Percentiles rank a stretch among this genome's conserved stretches.
phyloP scores from a whole-genome alignment of 1,140 invertebrate genomes.

The Prorops nasuta region DNA sequence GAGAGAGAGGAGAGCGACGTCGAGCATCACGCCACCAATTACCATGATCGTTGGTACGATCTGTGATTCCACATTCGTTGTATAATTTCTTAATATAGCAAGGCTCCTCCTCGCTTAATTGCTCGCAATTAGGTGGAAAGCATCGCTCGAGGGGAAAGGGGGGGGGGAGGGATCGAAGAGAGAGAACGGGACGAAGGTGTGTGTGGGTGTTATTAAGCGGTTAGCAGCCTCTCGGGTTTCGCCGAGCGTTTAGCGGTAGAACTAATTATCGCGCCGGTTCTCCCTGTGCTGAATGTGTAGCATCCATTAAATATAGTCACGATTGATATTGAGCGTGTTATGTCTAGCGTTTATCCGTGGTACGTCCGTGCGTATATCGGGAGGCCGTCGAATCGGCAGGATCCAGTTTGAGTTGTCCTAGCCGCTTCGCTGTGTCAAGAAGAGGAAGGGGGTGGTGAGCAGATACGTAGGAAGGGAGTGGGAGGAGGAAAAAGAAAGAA shows the following conservation, averaged over 20 bases:
- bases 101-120: conserved; percentile 24
- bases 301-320: too few species aligned
- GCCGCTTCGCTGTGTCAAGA: too few species aligned
- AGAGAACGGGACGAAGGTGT: background rate
- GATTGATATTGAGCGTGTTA: conserved; percentile 21
- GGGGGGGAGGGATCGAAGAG: background rate
- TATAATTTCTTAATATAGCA: background rate
- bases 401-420: too few species aligned
- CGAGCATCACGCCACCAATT: background rate
- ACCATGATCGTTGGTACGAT: too few species aligned
- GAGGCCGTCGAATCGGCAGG: too few species aligned
- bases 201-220: conserved; percentile 16
- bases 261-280: conserved; percentile 29
- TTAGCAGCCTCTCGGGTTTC: conserved; percentile 27
- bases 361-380: too few species aligned
- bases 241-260: conserved; percentile 31
- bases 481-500: background rate
- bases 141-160: background rate
- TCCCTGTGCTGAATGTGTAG: conserved; percentile 13
- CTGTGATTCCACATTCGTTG: background rate
- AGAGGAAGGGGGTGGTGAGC: background rate
- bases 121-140: conserved; percentile 26
- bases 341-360: too few species aligned
- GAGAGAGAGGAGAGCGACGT: background rate
- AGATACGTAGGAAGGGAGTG: background rate